These are phyloP conservation scores for Luffia ferchaultella DNA, from an alignment of 2,888 invertebrate species.

Conservation along the genomic window DNA sequence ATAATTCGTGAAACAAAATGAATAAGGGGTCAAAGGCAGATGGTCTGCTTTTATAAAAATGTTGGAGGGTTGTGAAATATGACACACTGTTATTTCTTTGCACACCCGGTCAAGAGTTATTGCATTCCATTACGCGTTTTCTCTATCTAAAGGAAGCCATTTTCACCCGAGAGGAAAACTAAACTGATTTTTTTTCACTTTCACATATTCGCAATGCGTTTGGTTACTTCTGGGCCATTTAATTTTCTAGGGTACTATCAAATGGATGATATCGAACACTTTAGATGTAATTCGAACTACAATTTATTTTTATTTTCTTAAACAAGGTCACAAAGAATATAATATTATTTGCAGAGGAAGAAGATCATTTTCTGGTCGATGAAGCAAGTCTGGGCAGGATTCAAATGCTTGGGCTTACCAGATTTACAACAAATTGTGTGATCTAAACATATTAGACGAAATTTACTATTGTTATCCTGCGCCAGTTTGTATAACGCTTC, in stretches of 20 bases:
- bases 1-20: conserved; percentile 63
- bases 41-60: conserved; percentile 66
- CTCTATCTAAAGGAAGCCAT: conserved; percentile 66
- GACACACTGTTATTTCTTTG: conserved; percentile 67
- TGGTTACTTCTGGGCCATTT: not conserved
- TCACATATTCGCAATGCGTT: not conserved
- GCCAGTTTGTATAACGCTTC: too few species aligned
- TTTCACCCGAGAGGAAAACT: conserved; percentile 57
- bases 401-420: too few species aligned
- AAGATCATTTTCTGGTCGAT: too few species aligned
- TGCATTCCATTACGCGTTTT: conserved; percentile 66
- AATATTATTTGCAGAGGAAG: too few species aligned
- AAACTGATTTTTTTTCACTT: conserved; percentile 24
- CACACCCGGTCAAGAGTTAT: conserved; percentile 67
- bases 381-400: too few species aligned
- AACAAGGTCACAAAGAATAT: too few species aligned
- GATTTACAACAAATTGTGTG: too few species aligned
- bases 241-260: not conserved
- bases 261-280: not conserved
- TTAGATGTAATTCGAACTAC: too few species aligned
- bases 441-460: too few species aligned
- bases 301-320: too few species aligned
- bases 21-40: conserved; percentile 67
- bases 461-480: too few species aligned
- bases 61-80: conserved; percentile 67